A percentile compares a stretch with the other conserved stretches of the same genome.
These are phyloP conservation scores for Polydrusus tereticollis DNA, from an alignment of 2,888 invertebrate species.

Conservation along the genomic window DNA sequence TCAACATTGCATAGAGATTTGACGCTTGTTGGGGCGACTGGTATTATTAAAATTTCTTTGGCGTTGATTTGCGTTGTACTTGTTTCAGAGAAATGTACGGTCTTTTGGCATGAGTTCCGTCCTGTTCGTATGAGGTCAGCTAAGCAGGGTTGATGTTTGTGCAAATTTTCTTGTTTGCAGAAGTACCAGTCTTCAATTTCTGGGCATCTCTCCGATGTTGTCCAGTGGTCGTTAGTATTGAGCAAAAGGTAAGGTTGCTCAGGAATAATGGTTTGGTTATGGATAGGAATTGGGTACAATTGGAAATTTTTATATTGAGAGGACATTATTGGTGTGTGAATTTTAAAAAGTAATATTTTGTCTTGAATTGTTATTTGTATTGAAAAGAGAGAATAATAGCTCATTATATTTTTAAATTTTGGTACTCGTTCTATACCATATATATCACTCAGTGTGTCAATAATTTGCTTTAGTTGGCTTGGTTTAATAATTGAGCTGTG, in stretches of 20 bases:
- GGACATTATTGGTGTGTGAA: conserved; percentile 12
- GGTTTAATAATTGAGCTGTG: too few relatives aligned
- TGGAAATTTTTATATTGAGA: conserved; percentile 42
- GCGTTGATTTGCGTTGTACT: conserved; percentile 5
- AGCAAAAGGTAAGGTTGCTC: conserved; percentile 27
- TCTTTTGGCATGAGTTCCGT: neutral
- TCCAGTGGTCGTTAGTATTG: conserved; percentile 24
- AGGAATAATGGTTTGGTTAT: conserved; percentile 5
- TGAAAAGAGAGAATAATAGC: neutral
- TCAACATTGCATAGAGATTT: neutral
- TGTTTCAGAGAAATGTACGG: conserved; percentile 8
- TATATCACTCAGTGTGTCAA: too few relatives aligned
- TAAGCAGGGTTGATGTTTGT: conserved; percentile 24
- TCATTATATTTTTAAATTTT: neutral
- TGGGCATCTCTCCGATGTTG: conserved; percentile 14
- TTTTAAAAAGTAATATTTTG: conserved; percentile 22
- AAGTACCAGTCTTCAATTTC: conserved; percentile 20
- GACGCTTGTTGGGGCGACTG: neutral
- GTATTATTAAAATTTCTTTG: neutral
- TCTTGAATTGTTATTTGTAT: conserved; percentile 12
- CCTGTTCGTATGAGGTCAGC: conserved; percentile 23
- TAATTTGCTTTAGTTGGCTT: too few relatives aligned
- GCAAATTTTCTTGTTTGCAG: conserved; percentile 18
- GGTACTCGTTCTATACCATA: neutral
- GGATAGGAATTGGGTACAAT: conserved; percentile 23